A percentile compares a stretch with the other conserved stretches of the same genome.
These are phyloP conservation scores for Brachionus calyciflorus DNA, from an alignment of 1,140 invertebrate species.

Conservation along the genomic window DNA sequence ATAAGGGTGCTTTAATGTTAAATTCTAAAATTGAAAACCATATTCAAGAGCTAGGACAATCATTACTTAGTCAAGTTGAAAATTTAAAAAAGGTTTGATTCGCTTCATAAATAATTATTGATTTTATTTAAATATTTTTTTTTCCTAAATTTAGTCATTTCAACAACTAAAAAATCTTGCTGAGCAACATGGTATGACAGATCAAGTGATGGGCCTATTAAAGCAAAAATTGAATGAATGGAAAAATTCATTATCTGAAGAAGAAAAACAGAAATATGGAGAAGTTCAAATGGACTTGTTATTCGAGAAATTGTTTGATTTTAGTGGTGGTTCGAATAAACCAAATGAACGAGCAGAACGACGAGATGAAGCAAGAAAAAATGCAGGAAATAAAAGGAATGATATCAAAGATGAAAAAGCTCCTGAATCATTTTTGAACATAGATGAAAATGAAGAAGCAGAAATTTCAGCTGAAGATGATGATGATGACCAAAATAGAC, in stretches of 20 bases:
- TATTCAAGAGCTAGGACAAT: constrained; percentile 19
- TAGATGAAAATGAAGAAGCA: constrained; percentile 15
- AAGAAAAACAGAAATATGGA: constrained; percentile 5
- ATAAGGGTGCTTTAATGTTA: background rate
- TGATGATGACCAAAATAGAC: background rate
- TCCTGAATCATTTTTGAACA: background rate
- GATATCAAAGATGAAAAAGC: background rate
- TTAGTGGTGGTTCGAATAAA: background rate
- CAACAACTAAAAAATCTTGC: constrained; percentile 29
- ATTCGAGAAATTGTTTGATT: background rate
- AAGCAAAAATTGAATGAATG: constrained; percentile 13
- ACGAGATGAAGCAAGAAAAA: background rate
- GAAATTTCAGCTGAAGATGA: constrained; percentile 28
- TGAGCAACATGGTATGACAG: background rate
- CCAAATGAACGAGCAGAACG: background rate
- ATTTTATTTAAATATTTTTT: background rate
- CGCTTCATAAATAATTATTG: background rate
- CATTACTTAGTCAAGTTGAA: background rate
- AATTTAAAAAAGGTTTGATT: constrained; percentile 12
- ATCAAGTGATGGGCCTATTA: background rate
- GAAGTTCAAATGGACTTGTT: background rate
- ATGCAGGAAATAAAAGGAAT: background rate
- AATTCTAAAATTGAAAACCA: constrained; percentile 21
- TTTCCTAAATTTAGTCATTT: constrained; percentile 5
- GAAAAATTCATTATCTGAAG: background rate